Conservation (phyloP, 2,888 invertebrate species). For the Ceramica pisi region DNA sequence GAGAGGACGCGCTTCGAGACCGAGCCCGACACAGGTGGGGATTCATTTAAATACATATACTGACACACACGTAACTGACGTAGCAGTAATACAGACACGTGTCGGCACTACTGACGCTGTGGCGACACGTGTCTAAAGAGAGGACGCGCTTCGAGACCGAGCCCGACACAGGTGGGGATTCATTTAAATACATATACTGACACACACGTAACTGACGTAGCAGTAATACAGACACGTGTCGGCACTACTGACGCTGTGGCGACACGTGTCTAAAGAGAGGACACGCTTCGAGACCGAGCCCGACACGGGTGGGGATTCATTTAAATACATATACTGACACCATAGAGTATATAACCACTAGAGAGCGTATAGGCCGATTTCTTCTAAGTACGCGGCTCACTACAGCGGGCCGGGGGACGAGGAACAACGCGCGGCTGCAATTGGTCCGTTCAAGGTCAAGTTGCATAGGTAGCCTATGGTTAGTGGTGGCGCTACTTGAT, state of each 20-base stretch:
- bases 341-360: too few species aligned
- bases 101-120: slow-evolving; percentile 95
- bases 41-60: not conserved
- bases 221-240: slow-evolving; percentile 97
- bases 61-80: slow-evolving; percentile 79
- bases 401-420: too few species aligned
- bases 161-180: slow-evolving; percentile 95
- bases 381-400: too few species aligned
- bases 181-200: too few species aligned
- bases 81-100: slow-evolving; percentile 96
- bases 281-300: slow-evolving; percentile 98
- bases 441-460: too few species aligned
- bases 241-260: slow-evolving; percentile 95
- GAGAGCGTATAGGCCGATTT: too few species aligned
- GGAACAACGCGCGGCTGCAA: too few species aligned
- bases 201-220: slow-evolving; percentile 88
- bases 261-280: slow-evolving; percentile 97
- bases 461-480: too few species aligned
- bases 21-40: slow-evolving; percentile 96
- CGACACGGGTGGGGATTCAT: slow-evolving; percentile 94
- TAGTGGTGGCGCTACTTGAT: too few species aligned
- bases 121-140: slow-evolving; percentile 97
- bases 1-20: slow-evolving; percentile 97
- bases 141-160: slow-evolving; percentile 97
- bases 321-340: too few species aligned